Evolutionary conservation across 2,113 vertebrate genomes (phyloP), one percentile per base, ranked within the genome.

Genomic region (Uria aalge): DNA sequence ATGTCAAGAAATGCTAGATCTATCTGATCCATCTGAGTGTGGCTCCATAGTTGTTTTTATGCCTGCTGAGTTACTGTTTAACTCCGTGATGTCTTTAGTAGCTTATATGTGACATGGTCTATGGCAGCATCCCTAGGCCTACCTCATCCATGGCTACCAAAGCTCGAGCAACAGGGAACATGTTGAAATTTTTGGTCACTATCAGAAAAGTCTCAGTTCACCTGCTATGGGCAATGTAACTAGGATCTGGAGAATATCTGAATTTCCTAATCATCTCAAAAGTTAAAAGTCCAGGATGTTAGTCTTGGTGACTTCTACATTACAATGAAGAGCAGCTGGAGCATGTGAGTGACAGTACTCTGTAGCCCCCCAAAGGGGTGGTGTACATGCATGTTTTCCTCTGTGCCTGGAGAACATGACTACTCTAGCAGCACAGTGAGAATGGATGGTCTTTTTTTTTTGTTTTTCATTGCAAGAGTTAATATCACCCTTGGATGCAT

Each of bases 61-160:
- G n/a, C 60, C 55, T 93, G 50, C 32, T 92, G 57, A 19, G 8
- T 79, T 85, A 45, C 57, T 82, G 32, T 82, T 95, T 90, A 94
- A 93, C 87, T 92, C 71, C 41, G 20, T 38, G 21, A 21, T 75
- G 66, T 56, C 62, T 88, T 67, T 32, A 74, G 26, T 38, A 76
- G 38, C 12, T 76, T 72, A 29, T 45, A 15, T 0, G 1, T 56
- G 69, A 36, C 16, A 12, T 5, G 11, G 26, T 34, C 60, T n/a
- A 9, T 34, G 60, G 17, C 41, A 59, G 27, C 15, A 63, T 15
- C 47, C 43, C 12, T 48, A 43, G 15, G 21, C 26, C n/a, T 67
- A 59, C 18, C 8, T 75, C 59, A 60, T 32, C 8, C 30, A 21
- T 12, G 12, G 8, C 4, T 17, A 34, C 45, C 23, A 60, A 59